phyloP scores from a whole-genome alignment of 2,113 vertebrate genomes.

The Vulpes vulpes region DNA sequence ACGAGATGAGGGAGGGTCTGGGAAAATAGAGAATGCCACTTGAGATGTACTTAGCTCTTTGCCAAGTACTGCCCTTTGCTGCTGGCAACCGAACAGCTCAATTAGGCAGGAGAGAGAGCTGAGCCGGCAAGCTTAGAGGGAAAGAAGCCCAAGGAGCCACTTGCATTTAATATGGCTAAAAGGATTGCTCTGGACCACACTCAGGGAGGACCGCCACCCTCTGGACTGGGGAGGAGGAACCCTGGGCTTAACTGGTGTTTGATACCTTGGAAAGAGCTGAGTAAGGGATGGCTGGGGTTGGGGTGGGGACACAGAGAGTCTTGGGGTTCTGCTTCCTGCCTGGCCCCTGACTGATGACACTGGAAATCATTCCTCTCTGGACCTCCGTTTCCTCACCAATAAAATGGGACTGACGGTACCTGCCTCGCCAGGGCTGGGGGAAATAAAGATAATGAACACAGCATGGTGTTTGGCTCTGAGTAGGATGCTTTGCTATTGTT shows the following conservation, averaged over 20 bases:
- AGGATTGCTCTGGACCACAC: background rate
- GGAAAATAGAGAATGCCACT: background rate
- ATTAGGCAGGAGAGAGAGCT: background rate
- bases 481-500: background rate
- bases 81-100: background rate
- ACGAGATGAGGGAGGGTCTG: too few relatives aligned
- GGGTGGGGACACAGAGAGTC: background rate
- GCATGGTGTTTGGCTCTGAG: background rate
- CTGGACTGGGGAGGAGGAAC: background rate
- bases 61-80: background rate
- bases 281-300: background rate
- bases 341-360: background rate
- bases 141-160: background rate
- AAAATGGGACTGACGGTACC: background rate
- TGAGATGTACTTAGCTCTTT: background rate
- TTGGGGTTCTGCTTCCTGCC: background rate
- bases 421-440: background rate
- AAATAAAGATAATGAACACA: too few relatives aligned
- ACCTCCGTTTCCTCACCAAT: background rate
- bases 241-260: background rate
- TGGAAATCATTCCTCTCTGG: background rate
- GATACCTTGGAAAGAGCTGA: background rate
- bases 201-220: background rate
- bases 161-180: background rate
- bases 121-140: background rate